Percentiles rank a stretch among this genome's conserved stretches.
Evolutionary conservation across 2,888 invertebrate species (phyloP).

Genomic region (Aphelenchoides bicaudatus): DNA sequence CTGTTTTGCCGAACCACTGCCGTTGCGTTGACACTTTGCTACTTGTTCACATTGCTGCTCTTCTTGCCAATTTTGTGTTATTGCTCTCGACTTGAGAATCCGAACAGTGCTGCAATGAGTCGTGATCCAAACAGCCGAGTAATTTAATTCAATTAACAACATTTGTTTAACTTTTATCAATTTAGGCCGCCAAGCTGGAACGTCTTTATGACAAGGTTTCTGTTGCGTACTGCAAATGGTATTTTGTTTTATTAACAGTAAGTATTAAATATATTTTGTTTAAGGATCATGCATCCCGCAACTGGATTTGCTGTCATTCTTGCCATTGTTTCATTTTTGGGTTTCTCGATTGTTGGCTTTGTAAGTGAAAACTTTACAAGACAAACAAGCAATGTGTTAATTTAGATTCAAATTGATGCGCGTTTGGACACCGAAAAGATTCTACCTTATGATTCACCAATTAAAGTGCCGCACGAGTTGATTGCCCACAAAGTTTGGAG

Average conservation of each 20-base stretch:
- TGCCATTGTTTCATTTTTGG: slow-evolving; percentile 41
- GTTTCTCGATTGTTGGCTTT: slow-evolving; percentile 35
- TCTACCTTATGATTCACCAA: slow-evolving; percentile 53
- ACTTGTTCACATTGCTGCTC: slow-evolving; percentile 53
- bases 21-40: slow-evolving; percentile 54
- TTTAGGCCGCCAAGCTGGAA: slow-evolving; percentile 11
- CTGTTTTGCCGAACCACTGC: slow-evolving; percentile 58
- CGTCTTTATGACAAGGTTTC: slow-evolving; percentile 16
- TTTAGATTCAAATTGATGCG: slow-evolving; percentile 34
- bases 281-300: slow-evolving; percentile 18
- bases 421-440: slow-evolving; percentile 55
- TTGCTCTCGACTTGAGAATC: slow-evolving; percentile 15
- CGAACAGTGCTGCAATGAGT: not conserved
- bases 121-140: slow-evolving; percentile 11
- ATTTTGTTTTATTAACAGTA: not conserved
- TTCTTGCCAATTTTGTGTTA: slow-evolving; percentile 41
- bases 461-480: slow-evolving; percentile 49
- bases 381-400: too few relatives aligned
- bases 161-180: not conserved
- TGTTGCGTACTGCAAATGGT: slow-evolving; percentile 10
- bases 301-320: slow-evolving; percentile 16
- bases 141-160: not conserved
- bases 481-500: slow-evolving; percentile 51
- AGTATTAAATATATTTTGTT: not conserved
- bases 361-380: too few relatives aligned